Base-by-base conservation (phyloP, 92 coral and sea anemone genomes). In the Epizoanthus ramosus region DNA sequence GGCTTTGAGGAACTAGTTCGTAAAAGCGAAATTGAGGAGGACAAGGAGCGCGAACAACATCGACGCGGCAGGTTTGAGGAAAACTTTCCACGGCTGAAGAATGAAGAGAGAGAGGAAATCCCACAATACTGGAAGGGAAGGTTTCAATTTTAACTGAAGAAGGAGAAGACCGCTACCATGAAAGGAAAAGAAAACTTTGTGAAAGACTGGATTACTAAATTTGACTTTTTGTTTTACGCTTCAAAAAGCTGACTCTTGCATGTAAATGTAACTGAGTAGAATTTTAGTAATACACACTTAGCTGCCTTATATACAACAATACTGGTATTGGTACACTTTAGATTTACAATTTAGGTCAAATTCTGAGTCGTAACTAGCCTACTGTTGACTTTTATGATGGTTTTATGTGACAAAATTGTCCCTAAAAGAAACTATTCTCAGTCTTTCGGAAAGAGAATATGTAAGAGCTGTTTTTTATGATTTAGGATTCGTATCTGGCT, bases 51-150 rank as follows among this genome's bases (percentile, higher is more conserved):
- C 16, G 54, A 0, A 0, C 16, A 50, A 50, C 14, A 50, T 24
- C 71, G 68, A 28, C 63, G 41, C 5, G 63, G 57, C 35, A 39
- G 47, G 59, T 45, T 77, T 13, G 82, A 77, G 16, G 57, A 35
- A 19, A 61, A 8, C 17, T 24, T 22, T 9, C 79, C 22, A 39
- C 53, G 43, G 68, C 43, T 35, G 39, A 77, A 77, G 70, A 77
- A 61, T 14, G 82, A 77, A 60, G 82, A 77, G 4, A 37, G 63
- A 69, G 71, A 61, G 45, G 58, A 61, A 3, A 41, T 33, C 31
- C 82, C 82, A 18, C 82, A 77, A 57, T 77, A 61, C 8, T 77
- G 82, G 82, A 77, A 77, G 63, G 82, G 82, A 61, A 61, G 82
- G 41, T 77, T 60, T 43, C 33, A 37, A 17, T 61, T 39, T 77